Percentiles rank a stretch among this genome's conserved stretches.
Evolutionary conservation across 2,888 invertebrate genomes (phyloP).

Genomic region (Rutpela maculata): DNA sequence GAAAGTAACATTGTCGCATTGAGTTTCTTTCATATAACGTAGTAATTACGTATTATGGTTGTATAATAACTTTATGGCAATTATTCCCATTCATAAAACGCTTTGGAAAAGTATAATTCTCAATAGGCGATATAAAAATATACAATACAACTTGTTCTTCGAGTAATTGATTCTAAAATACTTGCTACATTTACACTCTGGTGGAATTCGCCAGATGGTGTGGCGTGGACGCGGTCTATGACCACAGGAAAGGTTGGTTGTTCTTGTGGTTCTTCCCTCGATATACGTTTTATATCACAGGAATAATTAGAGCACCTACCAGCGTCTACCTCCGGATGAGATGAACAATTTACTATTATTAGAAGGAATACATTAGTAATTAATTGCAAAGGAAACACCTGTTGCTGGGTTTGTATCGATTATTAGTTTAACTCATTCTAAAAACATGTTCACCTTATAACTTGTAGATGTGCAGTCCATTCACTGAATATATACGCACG

Average conservation of each 20-base stretch:
- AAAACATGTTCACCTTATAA: neutral
- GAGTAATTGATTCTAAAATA: constrained; percentile 21
- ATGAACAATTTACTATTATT: neutral
- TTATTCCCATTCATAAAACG: constrained; percentile 43
- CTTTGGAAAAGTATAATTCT: constrained; percentile 30
- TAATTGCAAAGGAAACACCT: neutral
- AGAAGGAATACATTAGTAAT: neutral
- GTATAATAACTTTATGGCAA: constrained; percentile 29
- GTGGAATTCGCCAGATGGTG: neutral
- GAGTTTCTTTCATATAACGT: constrained; percentile 33
- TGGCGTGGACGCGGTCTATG: neutral
- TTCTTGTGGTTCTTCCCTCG: neutral
- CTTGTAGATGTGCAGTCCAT: neutral
- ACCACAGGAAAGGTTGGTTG: neutral
- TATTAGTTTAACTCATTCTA: neutral
- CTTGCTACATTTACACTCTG: neutral
- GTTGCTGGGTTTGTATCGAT: neutral
- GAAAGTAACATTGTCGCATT: constrained; percentile 31
- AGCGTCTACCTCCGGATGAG: neutral
- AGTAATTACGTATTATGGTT: constrained; percentile 34
- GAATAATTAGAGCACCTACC: neutral
- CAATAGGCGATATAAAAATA: constrained; percentile 38
- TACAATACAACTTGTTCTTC: constrained; percentile 2
- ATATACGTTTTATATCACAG: neutral
- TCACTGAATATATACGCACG: neutral